Conservation (phyloP, 2,113 vertebrate genomes). For the Aptenodytes forsteri region DNA sequence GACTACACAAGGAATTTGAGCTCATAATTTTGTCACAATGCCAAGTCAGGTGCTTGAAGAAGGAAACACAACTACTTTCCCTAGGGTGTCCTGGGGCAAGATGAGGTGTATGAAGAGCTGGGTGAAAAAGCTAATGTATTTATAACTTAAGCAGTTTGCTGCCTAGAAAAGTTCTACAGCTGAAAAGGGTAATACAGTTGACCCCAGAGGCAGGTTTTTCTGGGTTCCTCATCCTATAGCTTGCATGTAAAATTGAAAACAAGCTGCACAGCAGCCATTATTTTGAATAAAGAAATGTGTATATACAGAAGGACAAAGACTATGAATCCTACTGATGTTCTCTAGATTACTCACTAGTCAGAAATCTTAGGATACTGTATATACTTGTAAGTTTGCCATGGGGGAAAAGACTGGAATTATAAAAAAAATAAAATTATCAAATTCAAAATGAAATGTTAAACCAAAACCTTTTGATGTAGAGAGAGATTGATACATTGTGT, state of each 20-base stretch:
- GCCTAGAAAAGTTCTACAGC: background rate
- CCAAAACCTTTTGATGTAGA: background rate
- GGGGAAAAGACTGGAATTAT: background rate
- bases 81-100: background rate
- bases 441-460: background rate
- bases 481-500: fast-evolving
- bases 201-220: background rate
- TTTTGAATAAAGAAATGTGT: background rate
- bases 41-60: background rate
- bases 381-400: background rate
- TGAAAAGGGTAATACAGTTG: background rate
- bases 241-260: background rate
- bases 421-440: background rate
- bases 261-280: background rate
- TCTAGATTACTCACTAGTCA: background rate
- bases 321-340: background rate
- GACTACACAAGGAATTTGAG: background rate
- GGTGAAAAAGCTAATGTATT: background rate
- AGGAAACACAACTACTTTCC: background rate
- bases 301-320: background rate
- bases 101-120: background rate
- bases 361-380: background rate
- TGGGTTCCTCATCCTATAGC: background rate
- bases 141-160: background rate
- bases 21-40: background rate